Percentiles rank a stretch among this genome's conserved stretches.
These are phyloP conservation scores for Bruchidius siliquastri DNA, from an alignment of 2,888 invertebrate species.

Conservation along the genomic window DNA sequence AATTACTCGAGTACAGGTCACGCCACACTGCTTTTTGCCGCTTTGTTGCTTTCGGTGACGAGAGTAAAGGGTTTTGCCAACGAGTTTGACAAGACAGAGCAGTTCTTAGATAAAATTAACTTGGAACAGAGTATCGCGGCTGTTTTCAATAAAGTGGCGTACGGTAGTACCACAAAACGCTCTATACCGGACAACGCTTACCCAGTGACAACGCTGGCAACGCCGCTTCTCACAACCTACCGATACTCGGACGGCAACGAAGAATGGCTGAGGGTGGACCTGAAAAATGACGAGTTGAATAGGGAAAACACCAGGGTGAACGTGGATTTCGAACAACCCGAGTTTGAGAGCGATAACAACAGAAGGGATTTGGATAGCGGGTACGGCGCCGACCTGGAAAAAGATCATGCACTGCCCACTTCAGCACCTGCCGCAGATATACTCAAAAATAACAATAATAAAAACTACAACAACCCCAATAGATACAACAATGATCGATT, in stretches of 20 bases:
- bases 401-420: slow-evolving; percentile 69
- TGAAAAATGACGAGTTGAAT: slow-evolving; percentile 34
- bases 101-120: slow-evolving; percentile 55
- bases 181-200: slow-evolving; percentile 62
- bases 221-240: slow-evolving; percentile 57
- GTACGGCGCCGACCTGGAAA: slow-evolving; percentile 67
- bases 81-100: slow-evolving; percentile 44
- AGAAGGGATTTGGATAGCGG: slow-evolving; percentile 37
- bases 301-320: slow-evolving; percentile 26
- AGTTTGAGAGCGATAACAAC: slow-evolving; percentile 30
- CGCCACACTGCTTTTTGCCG: slow-evolving; percentile 12
- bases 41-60: slow-evolving; percentile 15
- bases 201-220: slow-evolving; percentile 60
- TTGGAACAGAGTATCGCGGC: slow-evolving; percentile 64
- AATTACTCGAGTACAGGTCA: slow-evolving; percentile 11
- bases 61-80: slow-evolving; percentile 30
- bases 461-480: slow-evolving; percentile 70
- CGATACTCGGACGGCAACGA: slow-evolving; percentile 46
- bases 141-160: slow-evolving; percentile 65
- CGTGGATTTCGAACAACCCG: slow-evolving; percentile 31
- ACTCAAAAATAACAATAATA: slow-evolving; percentile 71
- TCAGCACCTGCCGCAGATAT: slow-evolving; percentile 76
- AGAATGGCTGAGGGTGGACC: slow-evolving; percentile 46
- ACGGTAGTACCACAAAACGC: slow-evolving; percentile 64
- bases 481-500: slow-evolving; percentile 50